These are phyloP conservation scores for Trachelus stipa DNA, from an alignment of 2,888 invertebrate species.

Conservation along the genomic window DNA sequence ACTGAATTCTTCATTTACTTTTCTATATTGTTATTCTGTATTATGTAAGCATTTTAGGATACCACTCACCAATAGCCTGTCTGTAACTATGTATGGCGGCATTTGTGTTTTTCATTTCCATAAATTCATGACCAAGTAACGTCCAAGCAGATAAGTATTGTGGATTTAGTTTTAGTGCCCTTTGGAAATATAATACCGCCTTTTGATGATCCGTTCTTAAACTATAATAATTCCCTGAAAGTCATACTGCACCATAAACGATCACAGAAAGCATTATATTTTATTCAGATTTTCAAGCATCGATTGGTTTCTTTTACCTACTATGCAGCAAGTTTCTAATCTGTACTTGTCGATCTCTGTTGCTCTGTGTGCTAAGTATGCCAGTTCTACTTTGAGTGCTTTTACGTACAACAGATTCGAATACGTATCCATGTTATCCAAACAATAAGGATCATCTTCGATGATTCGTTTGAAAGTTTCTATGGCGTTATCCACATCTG, in stretches of 20 bases:
- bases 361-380: conserved; percentile 92
- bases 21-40: conserved; percentile 8
- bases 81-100: conserved; percentile 99
- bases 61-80: conserved; percentile 86
- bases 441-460: conserved; percentile 88
- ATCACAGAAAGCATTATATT: not conserved
- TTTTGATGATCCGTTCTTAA: conserved; percentile 95
- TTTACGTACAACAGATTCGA: conserved; percentile 96
- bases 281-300: not conserved
- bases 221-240: conserved; percentile 94
- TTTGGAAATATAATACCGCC: conserved; percentile 96
- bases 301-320: conserved; percentile 73
- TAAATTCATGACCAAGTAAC: conserved; percentile 98
- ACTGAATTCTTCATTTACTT: not conserved
- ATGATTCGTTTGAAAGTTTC: conserved; percentile 85
- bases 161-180: conserved; percentile 93
- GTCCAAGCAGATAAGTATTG: conserved; percentile 97
- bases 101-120: conserved; percentile 98
- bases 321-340: conserved; percentile 97
- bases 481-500: conserved; percentile 91
- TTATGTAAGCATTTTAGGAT: conserved; percentile 12
- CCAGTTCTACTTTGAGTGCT: conserved; percentile 91
- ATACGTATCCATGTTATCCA: conserved; percentile 97
- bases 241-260: conserved; percentile 8
- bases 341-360: conserved; percentile 96